Conservation (phyloP, 2,888 invertebrate genomes). For the Heliothis peltigera region DNA sequence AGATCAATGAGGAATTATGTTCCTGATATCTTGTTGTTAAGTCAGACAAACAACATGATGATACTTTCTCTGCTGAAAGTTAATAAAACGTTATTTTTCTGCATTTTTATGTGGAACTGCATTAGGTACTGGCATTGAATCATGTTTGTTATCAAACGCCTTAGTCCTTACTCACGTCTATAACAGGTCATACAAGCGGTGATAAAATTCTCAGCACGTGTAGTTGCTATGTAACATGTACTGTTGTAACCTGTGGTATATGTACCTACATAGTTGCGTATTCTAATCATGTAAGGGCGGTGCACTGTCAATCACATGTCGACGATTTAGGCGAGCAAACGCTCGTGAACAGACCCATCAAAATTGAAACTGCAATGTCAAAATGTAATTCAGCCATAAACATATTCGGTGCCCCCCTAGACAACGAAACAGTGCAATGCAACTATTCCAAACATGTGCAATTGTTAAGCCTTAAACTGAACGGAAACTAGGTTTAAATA, state of each 20-base stretch:
- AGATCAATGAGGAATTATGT: slow-evolving; percentile 23
- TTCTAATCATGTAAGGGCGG: slow-evolving; percentile 29
- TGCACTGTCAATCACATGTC: slow-evolving; percentile 47
- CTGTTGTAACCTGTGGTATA: slow-evolving; percentile 2
- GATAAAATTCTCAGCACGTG: slow-evolving; percentile 32
- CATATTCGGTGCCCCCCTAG: slow-evolving; percentile 21
- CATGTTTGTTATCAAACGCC: not conserved
- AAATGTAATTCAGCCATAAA: slow-evolving; percentile 27
- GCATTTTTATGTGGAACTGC: not conserved
- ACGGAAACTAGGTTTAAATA: slow-evolving; percentile 65
- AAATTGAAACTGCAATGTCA: slow-evolving; percentile 27
- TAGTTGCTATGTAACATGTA: slow-evolving; percentile 17
- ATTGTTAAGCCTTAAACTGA: slow-evolving; percentile 49
- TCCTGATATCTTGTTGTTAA: slow-evolving; percentile 6
- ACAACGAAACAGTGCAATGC: slow-evolving; percentile 19
- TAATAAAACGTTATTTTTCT: not conserved
- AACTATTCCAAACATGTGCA: slow-evolving; percentile 35
- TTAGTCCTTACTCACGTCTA: slow-evolving; percentile 7
- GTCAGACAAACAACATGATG: not conserved
- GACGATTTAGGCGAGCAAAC: slow-evolving; percentile 23
- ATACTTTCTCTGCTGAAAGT: not conserved
- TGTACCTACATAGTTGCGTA: slow-evolving; percentile 25
- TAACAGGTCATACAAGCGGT: not conserved
- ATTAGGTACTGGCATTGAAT: not conserved
- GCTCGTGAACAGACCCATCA: slow-evolving; percentile 32